These are phyloP conservation scores for Alectura lathami DNA, from an alignment of 2,113 vertebrate genomes.

Conservation along the genomic window DNA sequence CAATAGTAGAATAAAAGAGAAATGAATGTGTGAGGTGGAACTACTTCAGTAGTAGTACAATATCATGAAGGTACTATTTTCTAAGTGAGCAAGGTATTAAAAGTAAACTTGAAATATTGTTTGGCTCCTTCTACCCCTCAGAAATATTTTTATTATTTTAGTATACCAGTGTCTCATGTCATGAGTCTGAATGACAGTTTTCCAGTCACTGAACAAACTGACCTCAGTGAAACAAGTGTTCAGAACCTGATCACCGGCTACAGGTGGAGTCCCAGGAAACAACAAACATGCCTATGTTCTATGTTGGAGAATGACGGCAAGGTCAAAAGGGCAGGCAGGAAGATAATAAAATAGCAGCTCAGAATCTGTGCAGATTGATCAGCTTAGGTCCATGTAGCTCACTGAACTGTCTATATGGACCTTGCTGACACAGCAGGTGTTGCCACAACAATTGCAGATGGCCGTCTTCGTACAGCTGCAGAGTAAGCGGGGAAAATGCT, in stretches of 20 bases:
- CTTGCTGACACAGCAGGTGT: accelerated
- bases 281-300: accelerated
- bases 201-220: neutral
- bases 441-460: accelerated
- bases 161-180: too few relatives aligned
- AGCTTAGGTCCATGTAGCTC: too few relatives aligned
- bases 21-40: neutral
- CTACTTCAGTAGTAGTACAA: neutral
- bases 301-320: accelerated
- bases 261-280: neutral
- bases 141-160: neutral
- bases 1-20: neutral
- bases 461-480: accelerated
- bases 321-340: neutral
- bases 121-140: neutral
- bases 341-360: neutral
- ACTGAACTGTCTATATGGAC: accelerated
- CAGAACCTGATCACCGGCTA: accelerated
- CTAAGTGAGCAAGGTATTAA: neutral
- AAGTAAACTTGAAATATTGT: neutral
- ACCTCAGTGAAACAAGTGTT: neutral
- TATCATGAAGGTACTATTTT: neutral
- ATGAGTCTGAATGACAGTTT: neutral
- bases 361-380: neutral
- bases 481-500: neutral